Evolutionary conservation across 2,888 invertebrate species (phyloP), one percentile per base, ranked within the genome.

Genomic region (Notocelia uddmanniana): DNA sequence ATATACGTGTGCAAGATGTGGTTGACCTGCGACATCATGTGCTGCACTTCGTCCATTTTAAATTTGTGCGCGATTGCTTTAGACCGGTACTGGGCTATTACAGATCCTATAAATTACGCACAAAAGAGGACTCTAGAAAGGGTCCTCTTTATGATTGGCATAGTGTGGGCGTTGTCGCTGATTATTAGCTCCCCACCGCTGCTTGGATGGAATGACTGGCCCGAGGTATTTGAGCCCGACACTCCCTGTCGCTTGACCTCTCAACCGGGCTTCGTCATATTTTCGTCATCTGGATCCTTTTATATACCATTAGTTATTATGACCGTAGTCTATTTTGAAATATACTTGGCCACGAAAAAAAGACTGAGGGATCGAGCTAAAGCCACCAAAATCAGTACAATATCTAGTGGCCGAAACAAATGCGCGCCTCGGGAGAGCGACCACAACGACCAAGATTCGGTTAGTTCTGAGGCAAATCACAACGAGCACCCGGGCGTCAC

Each of bases 171-270:
- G 66, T 93, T 98, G 34, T 98, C 98, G 6, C 94, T 97, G 54
- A 91, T 98, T 71, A 98, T 98, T 80, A 97, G 98, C 82, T 98
- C 98, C 8, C 98, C 98, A 0, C 98, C 98, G 0, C 88, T 98
- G 69, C 95, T 98, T 21, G 98, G 98, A 0, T 98, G 98, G 98
- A 98, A 98, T 83, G 98, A 98, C 89, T 98, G 98, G 98, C 98
- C 98, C 0, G 96, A 97, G 57, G 96, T 96, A 59, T 96, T 98
- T 73, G 95, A 95, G 76, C 95, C 96, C 0, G 95, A 96, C 55
- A 97, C 97, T 31, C 96, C 97, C 5, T 98, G 98, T 83, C 96
- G 96, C 80, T 93, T 99, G 69, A 98, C 98, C 1, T 96, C 97
- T 11, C 96, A 98, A 79, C 97, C 96, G 75, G 98, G 98, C 15